Conservation (phyloP, 2,888 invertebrate genomes). For the Thyatira batis region DNA sequence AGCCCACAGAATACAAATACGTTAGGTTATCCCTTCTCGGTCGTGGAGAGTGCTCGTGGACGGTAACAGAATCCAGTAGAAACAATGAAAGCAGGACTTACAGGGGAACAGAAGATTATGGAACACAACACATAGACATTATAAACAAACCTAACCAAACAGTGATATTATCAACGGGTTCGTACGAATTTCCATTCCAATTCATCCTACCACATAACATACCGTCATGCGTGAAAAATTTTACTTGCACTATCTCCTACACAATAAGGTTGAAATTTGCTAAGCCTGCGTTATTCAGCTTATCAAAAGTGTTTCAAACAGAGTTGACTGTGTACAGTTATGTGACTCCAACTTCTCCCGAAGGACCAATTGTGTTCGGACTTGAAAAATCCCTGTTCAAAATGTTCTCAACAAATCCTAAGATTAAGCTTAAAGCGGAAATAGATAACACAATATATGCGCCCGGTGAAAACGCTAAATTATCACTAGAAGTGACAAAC, state of each 20-base stretch:
- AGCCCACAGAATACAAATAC: constrained; percentile 33
- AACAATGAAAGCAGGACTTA: constrained; percentile 7
- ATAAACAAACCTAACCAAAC: constrained; percentile 3
- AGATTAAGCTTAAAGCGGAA: constrained; percentile 11
- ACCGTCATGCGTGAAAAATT: constrained; percentile 17
- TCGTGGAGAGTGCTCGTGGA: constrained; percentile 18
- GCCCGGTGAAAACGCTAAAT: constrained; percentile 16
- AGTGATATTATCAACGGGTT: constrained; percentile 5
- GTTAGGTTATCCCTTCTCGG: constrained; percentile 40
- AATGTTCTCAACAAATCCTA: constrained; percentile 2
- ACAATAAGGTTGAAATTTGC: constrained; percentile 14
- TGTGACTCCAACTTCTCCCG: constrained; percentile 5
- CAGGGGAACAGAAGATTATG: constrained; percentile 25
- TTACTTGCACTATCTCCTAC: constrained; percentile 13
- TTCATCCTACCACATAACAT: constrained; percentile 20
- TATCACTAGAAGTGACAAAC: constrained; percentile 14
- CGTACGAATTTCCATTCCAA: constrained; percentile 18
- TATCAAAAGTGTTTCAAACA: constrained; percentile 10
- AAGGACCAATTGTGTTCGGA: constrained; percentile 14
- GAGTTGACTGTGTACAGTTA: constrained; percentile 21
- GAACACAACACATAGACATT: constrained; percentile 7
- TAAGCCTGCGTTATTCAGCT: constrained; percentile 16
- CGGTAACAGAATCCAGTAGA: no score
- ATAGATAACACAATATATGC: constrained; percentile 10
- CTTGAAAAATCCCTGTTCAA: constrained; percentile 17